Evolutionary conservation across 2,797 vertebrate genomes (phyloP), one percentile per base, ranked within the genome.

Genomic region (Bradypus variegatus): DNA sequence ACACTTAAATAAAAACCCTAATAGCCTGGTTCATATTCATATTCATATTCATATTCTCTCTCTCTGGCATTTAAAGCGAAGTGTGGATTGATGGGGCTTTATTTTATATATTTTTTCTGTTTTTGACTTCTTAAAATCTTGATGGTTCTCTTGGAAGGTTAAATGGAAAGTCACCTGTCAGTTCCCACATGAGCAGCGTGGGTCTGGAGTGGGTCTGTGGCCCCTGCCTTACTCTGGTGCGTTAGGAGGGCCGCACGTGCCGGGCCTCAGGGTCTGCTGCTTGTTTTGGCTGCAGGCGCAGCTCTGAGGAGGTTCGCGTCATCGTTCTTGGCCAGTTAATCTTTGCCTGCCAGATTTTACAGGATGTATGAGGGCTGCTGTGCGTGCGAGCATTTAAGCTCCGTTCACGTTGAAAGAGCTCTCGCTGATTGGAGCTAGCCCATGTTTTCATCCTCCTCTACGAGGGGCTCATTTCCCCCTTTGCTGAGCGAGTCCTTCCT

Each of bases 301-400:
- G 91, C 75, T 75, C 91, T 78, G 38, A 67, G 86, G 55, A 84
- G 67, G 91, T 48, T 65, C 62, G 5, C 75, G 86, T 86, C 31
- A 81, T 92, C 90, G 93, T 73, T 75, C 48, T 55, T 48, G 76
- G 73, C 86, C 83, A 36, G 45, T 82, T 58, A 38, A n/a, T 81
- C 50, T 41, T 41, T 33, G 31, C 8, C 62, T 8, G 81, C 77
- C 79, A 23, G 76, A 23, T 58, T 77, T 60, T 50, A 6, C 27
- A 1, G 80, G 70, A 18, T 55, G 0, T 9, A 1, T 19, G 14
- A 2, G 53, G 89, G 53, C 88, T 45, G 60, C 89, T 18, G 29
- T 13, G 11, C 4, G 6, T 38, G 64, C 10, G 18, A 25, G 31
- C 33, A 0, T 10, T 13, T 21, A 23, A 21, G 31, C 60, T 62